Percentiles rank a stretch among this genome's conserved stretches.
Evolutionary conservation across 2,888 invertebrate genomes (phyloP).

Genomic region (Alcis repandata): DNA sequence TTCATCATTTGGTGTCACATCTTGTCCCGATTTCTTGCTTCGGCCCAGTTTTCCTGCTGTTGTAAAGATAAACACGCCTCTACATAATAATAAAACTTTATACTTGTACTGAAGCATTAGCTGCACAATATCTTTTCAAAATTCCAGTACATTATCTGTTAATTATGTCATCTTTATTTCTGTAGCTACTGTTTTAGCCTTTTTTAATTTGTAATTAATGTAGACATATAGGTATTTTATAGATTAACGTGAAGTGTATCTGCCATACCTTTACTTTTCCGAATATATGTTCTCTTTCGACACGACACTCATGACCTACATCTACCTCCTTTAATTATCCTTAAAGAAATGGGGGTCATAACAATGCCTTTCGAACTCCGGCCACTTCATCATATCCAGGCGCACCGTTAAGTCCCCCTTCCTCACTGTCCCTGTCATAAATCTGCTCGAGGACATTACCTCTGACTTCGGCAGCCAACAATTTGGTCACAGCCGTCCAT

Average conservation of each 20-base stretch:
- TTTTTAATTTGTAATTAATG: too few relatives aligned
- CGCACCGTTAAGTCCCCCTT: constrained; percentile 55
- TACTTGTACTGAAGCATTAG: neutral
- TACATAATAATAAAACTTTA: neutral
- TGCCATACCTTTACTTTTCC: neutral
- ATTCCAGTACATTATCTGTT: too few relatives aligned
- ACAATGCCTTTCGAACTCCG: constrained; percentile 46
- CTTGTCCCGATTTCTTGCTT: constrained; percentile 53
- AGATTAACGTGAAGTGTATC: neutral
- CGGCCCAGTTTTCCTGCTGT: constrained; percentile 34
- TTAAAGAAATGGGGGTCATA: constrained; percentile 50
- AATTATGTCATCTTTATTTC: too few relatives aligned
- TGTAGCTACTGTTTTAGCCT: too few relatives aligned
- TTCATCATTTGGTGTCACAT: constrained; percentile 56
- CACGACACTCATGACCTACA: constrained; percentile 9
- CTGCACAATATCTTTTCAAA: too few relatives aligned
- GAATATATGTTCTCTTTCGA: constrained; percentile 1
- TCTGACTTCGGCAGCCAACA: constrained; percentile 53
- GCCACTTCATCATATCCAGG: constrained; percentile 58
- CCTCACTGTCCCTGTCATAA: constrained; percentile 54
- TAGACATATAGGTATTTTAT: neutral
- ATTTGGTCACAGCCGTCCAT: constrained; percentile 63
- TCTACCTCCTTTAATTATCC: constrained; percentile 37
- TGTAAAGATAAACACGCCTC: neutral
- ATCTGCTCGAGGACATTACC: constrained; percentile 56